phyloP scores from a whole-genome alignment of 2,113 vertebrate genomes.

The Nerophis lumbriciformis region DNA sequence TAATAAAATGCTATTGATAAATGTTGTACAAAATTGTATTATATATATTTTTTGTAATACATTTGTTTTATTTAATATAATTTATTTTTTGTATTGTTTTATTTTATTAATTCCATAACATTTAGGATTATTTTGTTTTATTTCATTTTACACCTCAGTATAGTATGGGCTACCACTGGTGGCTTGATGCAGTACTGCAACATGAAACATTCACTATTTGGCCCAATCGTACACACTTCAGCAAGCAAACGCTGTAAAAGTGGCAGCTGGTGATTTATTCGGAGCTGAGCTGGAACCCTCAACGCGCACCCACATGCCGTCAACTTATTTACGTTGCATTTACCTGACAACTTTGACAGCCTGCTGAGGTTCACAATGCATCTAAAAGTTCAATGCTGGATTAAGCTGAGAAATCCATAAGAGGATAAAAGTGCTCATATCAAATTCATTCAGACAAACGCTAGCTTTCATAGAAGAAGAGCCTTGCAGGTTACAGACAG shows the following conservation, averaged over 20 bases:
- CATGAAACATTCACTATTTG: no score
- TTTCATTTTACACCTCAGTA: no score
- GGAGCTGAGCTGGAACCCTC: not conserved
- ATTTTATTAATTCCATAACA: no score
- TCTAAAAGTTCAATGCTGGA: constrained; percentile 32
- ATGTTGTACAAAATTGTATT: no score
- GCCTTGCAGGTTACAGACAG: not conserved
- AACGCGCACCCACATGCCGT: constrained; percentile 8
- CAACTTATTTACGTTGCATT: constrained; percentile 27
- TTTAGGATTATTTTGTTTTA: no score
- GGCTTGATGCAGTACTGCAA: no score
- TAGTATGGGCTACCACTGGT: no score
- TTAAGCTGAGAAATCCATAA: constrained; percentile 39
- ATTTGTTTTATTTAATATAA: no score
- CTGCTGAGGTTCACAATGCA: constrained; percentile 30
- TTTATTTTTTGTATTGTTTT: no score
- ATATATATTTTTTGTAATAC: no score
- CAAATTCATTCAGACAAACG: constrained; percentile 25
- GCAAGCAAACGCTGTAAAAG: not conserved
- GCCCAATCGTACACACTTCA: not conserved
- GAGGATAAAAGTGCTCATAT: constrained; percentile 34
- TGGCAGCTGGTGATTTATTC: constrained; percentile 10
- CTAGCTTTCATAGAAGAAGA: constrained; percentile 16
- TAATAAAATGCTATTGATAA: no score
- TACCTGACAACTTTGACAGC: constrained; percentile 29